Conservation (phyloP, 2,113 vertebrate species). For the Pygoscelis antarcticus region DNA sequence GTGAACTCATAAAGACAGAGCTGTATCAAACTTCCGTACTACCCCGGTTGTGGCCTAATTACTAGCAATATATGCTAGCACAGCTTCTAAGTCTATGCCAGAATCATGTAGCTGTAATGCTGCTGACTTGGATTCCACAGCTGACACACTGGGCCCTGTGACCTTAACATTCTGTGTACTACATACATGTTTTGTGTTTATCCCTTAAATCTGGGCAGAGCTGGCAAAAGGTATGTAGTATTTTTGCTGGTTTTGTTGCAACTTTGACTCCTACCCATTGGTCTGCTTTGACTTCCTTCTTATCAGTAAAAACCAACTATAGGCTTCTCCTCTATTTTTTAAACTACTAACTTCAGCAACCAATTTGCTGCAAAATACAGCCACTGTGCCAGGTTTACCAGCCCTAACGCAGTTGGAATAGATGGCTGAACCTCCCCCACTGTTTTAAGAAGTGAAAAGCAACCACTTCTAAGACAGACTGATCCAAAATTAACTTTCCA, state of each 20-base stretch:
- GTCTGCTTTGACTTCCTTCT: neutral
- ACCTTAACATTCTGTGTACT: neutral
- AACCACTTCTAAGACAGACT: neutral
- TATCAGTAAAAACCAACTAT: neutral
- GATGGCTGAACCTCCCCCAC: neutral
- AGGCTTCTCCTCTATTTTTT: neutral
- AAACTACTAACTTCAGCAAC: neutral
- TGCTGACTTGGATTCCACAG: neutral
- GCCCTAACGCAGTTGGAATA: neutral
- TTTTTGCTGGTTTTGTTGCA: neutral
- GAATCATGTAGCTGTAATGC: neutral
- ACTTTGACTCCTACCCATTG: neutral
- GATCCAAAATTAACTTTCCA: constrained; percentile 22
- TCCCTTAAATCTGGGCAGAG: neutral
- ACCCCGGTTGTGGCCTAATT: neutral
- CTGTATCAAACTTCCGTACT: neutral
- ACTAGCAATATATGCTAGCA: neutral
- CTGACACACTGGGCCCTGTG: neutral
- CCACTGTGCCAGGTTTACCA: neutral
- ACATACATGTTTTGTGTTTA: neutral
- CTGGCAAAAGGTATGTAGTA: neutral
- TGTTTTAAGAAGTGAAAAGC: neutral
- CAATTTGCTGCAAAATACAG: neutral
- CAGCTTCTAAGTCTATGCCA: neutral
- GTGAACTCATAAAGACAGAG: neutral